Evolutionary conservation across 2,797 vertebrate species (phyloP).

Genomic region (Labroides dimidiatus): DNA sequence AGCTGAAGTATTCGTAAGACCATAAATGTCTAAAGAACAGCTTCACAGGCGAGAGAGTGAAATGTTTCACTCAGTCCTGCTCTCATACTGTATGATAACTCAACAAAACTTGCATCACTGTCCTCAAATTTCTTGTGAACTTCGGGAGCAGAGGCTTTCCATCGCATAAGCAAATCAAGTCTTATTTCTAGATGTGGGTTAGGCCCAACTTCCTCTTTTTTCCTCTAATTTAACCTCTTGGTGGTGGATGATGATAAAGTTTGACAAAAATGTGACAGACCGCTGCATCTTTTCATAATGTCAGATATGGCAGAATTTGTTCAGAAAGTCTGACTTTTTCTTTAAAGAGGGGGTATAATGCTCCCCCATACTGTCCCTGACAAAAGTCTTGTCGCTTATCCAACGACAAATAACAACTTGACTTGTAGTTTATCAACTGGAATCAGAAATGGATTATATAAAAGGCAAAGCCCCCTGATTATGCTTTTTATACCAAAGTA

Average conservation of each 20-base stretch:
- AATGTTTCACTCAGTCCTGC: no score
- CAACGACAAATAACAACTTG: no score
- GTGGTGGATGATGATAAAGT: background rate
- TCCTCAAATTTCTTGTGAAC: no score
- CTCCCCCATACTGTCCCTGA: no score
- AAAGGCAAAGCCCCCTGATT: no score
- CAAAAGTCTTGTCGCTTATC: no score
- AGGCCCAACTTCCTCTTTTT: background rate
- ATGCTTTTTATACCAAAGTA: no score
- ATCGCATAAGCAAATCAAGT: background rate
- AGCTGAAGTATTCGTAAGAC: constrained; percentile 6
- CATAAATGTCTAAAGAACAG: background rate
- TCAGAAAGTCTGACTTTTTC: background rate
- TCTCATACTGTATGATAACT: no score
- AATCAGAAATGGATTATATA: no score
- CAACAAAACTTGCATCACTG: background rate
- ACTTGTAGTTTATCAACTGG: no score
- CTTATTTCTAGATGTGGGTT: background rate
- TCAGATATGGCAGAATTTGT: background rate
- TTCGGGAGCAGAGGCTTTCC: constrained; percentile 10
- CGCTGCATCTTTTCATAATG: background rate
- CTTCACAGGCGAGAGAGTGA: background rate
- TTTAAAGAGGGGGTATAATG: background rate
- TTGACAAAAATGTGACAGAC: background rate
- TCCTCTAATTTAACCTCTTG: background rate